Evolutionary conservation across 2,113 vertebrate species (phyloP).

Genomic region (Candoia aspera): DNA sequence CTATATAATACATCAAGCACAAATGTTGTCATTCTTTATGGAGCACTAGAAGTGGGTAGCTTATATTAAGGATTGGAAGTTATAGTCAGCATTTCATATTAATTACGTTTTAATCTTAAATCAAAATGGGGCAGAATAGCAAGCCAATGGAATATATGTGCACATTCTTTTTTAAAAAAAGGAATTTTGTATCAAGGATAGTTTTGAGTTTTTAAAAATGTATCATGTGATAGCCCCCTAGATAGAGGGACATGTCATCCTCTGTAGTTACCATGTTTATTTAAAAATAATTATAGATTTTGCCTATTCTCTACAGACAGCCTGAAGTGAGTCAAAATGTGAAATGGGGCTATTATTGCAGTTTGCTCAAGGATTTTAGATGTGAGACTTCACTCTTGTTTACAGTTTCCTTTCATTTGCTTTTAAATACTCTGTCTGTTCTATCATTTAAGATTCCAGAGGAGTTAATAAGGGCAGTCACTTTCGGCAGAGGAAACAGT

Average conservation of each 20-base stretch:
- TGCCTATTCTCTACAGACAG: constrained; percentile 42
- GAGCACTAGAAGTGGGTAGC: not conserved
- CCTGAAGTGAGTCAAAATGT: constrained; percentile 40
- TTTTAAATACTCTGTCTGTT: constrained; percentile 36
- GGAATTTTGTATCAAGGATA: not conserved
- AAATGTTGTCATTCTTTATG: not conserved
- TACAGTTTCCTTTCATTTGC: constrained; percentile 49
- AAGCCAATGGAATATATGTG: no score
- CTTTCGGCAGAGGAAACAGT: constrained; percentile 44
- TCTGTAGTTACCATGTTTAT: constrained; percentile 46
- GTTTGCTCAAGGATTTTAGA: constrained; percentile 44
- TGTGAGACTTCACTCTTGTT: constrained; percentile 48
- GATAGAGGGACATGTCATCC: constrained; percentile 12
- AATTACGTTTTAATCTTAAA: not conserved
- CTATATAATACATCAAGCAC: not conserved
- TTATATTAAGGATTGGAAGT: not conserved
- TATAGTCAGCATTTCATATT: not conserved
- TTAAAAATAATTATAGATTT: constrained; percentile 53
- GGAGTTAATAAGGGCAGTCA: constrained; percentile 27
- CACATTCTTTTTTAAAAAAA: not conserved
- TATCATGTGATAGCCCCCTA: not conserved
- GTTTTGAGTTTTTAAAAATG: constrained; percentile 16
- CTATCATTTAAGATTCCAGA: constrained; percentile 9
- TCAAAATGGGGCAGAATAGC: not conserved
- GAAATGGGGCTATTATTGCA: constrained; percentile 52